Evolutionary conservation across 1,140 invertebrate genomes (phyloP), one percentile per base, ranked within the genome.

Genomic region (Ceratoteleas bidentatus): DNA sequence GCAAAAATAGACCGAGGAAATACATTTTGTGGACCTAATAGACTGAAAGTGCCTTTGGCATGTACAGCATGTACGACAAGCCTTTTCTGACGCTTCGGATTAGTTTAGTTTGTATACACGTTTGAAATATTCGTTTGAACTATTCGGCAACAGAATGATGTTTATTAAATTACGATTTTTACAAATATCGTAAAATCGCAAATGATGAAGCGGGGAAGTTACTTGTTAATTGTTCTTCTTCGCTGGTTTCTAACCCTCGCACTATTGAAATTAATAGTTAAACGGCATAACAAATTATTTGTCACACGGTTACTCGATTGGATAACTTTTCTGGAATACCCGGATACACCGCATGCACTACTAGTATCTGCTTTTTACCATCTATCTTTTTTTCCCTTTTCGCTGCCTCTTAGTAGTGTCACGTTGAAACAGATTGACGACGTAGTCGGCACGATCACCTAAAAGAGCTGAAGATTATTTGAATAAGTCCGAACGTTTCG

Each of bases 371-470:
- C 50, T 60, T 70, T 65, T 68, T 61, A 58, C 10, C 6, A 9
- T 65, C 40, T 24, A 24, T 24, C 24, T 24, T 24, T 24, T 45
- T 52, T 65, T 52, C 33, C 43, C 13, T 74, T 72, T 53, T 56
- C 38, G 5, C 24, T 61, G 61, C 56, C 9, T 73, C 69, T 62
- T 69, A 57, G 11, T 66, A 43, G 40, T 73, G 77, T 80, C 57
- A 72, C 56, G 36, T 47, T 62, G 56, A 80, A 50, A 74, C 45
- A 65, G 69, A 74, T 80, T 60, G 64, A 80, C 69, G 52, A 52
- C n/a, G 45, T 15, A 74, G 69, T 80, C 77, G 69, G 77, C 69
- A 64, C 53, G 76, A 66, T 79, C 66, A 60, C 69, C 61, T 70
- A 56, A 68, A 80, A 57, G 69, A 56, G 36, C 15, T 54, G 45